Conservation (phyloP, 2,888 invertebrate genomes). For the Drosophila atroscutellata region DNA sequence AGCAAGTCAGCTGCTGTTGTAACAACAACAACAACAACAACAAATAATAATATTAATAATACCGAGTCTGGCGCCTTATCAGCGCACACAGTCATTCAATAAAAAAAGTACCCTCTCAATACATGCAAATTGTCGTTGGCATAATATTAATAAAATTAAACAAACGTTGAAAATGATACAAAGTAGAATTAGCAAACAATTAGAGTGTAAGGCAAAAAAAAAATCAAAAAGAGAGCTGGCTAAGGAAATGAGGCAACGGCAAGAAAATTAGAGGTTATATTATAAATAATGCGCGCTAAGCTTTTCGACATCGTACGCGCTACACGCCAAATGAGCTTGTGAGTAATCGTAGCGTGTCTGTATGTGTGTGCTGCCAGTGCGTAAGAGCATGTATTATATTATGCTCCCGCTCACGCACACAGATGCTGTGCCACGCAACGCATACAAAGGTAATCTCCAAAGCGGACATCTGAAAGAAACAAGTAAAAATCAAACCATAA, state of each 20-base stretch:
- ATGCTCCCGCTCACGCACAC: constrained; percentile 44
- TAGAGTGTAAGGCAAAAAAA: constrained; percentile 43
- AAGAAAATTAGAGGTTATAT: constrained; percentile 77
- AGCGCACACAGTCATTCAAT: constrained; percentile 35
- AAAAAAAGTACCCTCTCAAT: constrained; percentile 11
- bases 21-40: constrained; percentile 57
- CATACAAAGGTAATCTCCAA: constrained; percentile 57
- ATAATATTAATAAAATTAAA: constrained; percentile 52
- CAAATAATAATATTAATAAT: constrained; percentile 66
- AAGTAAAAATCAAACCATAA: constrained; percentile 63
- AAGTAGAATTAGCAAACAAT: constrained; percentile 65
- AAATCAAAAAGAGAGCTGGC: constrained; percentile 8
- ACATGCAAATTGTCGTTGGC: constrained; percentile 14
- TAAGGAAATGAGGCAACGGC: constrained; percentile 53
- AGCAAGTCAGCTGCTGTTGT: constrained; percentile 69
- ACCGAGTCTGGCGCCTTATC: constrained; percentile 63
- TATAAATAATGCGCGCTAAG: constrained; percentile 75
- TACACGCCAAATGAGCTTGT: constrained; percentile 33
- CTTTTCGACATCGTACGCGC: constrained; percentile 74
- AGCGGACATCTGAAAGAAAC: constrained; percentile 43
- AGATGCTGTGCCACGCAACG: constrained; percentile 28
- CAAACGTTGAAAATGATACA: constrained; percentile 44
- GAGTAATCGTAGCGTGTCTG: constrained; percentile 32
- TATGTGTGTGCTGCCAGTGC: background rate
- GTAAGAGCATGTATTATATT: constrained; percentile 27